These are phyloP conservation scores for Vireo altiloquus DNA, from an alignment of 2,113 vertebrate species.

Conservation along the genomic window DNA sequence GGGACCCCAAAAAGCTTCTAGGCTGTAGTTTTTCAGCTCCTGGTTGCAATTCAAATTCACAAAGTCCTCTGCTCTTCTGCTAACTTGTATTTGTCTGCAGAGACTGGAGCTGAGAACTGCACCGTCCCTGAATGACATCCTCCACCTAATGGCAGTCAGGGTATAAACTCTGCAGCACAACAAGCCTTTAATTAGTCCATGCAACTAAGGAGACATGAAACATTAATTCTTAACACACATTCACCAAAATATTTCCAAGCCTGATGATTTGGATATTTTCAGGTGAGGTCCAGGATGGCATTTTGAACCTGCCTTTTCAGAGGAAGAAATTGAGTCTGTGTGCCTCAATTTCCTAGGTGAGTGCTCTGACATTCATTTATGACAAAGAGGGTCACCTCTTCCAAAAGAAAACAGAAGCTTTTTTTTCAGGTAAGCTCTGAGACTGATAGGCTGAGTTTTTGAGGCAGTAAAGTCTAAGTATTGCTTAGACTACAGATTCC, in stretches of 20 bases:
- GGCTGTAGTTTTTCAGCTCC: neutral
- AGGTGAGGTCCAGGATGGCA: neutral
- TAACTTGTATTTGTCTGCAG: neutral
- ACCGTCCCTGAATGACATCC: neutral
- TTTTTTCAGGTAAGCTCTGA: neutral
- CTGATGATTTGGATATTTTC: neutral
- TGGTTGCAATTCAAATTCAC: neutral
- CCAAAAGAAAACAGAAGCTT: neutral
- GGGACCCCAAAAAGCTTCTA: neutral
- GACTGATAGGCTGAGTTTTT: neutral
- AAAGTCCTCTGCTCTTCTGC: neutral
- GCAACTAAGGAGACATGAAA: neutral
- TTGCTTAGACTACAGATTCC: neutral
- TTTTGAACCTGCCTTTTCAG: neutral
- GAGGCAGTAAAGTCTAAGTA: neutral
- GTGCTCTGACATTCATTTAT: neutral
- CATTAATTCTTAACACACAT: accelerated
- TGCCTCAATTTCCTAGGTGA: neutral
- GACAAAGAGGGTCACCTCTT: neutral
- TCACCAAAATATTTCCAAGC: neutral
- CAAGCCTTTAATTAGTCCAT: neutral
- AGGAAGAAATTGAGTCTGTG: neutral
- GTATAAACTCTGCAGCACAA: neutral
- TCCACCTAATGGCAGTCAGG: neutral
- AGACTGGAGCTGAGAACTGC: neutral